Conservation (phyloP, 53 echinoderm and acorn worm species). For the Actinopyga echinites region DNA sequence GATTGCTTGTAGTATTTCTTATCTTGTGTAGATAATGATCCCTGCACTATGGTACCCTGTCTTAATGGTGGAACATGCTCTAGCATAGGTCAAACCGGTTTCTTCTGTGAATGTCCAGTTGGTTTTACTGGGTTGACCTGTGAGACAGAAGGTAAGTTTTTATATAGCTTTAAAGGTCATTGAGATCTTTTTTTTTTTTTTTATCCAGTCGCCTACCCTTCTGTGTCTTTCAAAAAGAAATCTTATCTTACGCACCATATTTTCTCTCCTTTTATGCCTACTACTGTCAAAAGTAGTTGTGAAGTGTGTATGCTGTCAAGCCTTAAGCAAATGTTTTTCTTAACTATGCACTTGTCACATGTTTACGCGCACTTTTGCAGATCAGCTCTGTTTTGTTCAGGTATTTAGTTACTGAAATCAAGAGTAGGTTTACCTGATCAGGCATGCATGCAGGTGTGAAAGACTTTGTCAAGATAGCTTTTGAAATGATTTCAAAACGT, state of each 20-base stretch:
- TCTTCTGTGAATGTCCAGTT: slow-evolving; percentile 48
- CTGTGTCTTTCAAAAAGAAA: not conserved
- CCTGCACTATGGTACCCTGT: slow-evolving; percentile 45
- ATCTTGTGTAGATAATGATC: slow-evolving; percentile 10
- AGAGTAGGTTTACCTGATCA: no score
- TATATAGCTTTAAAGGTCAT: no score
- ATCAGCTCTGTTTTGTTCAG: no score
- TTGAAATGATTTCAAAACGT: no score
- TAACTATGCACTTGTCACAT: not conserved
- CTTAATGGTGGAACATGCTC: slow-evolving; percentile 50
- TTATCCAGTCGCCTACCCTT: not conserved
- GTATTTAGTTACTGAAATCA: no score
- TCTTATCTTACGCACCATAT: not conserved
- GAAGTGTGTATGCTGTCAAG: not conserved
- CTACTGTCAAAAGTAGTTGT: no score
- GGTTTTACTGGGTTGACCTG: slow-evolving; percentile 58
- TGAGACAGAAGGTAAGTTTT: slow-evolving; percentile 34
- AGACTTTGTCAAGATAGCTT: no score
- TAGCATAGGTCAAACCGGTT: slow-evolving; percentile 21
- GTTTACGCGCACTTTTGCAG: not conserved
- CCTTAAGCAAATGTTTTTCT: not conserved
- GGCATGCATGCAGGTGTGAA: no score
- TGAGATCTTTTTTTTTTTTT: no score
- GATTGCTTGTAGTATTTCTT: not conserved
- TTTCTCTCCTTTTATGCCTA: not conserved